phyloP scores from a whole-genome alignment of 2,888 invertebrate genomes.

The Xylocampa areola region DNA sequence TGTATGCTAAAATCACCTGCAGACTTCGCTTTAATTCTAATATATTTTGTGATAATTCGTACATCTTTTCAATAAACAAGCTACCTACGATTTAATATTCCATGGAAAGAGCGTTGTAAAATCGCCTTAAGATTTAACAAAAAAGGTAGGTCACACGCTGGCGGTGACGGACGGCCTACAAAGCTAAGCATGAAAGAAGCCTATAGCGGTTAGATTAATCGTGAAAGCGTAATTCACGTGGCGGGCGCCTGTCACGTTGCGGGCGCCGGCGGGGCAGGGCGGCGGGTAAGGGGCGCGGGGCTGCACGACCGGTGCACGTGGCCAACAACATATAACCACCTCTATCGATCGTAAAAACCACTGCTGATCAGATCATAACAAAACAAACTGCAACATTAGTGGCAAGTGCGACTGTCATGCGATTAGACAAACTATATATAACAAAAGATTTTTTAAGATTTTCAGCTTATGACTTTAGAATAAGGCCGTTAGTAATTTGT shows the following conservation, averaged over 20 bases:
- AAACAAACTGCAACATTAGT: constrained; percentile 35
- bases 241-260: constrained; percentile 63
- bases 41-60: too few species aligned
- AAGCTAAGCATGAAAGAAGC: constrained; percentile 59
- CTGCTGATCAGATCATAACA: constrained; percentile 33
- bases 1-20: too few species aligned
- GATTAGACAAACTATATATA: neutral
- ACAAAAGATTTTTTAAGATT: too few species aligned
- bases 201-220: constrained; percentile 58
- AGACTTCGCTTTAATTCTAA: too few species aligned
- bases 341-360: constrained; percentile 59
- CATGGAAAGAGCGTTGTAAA: constrained; percentile 39
- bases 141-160: constrained; percentile 30
- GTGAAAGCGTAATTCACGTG: constrained; percentile 64
- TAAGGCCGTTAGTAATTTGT: too few species aligned
- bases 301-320: constrained; percentile 70
- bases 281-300: constrained; percentile 33
- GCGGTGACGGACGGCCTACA: constrained; percentile 44
- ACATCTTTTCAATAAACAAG: too few species aligned
- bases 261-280: constrained; percentile 37
- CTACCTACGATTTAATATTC: constrained; percentile 22
- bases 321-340: constrained; percentile 44
- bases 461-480: too few species aligned
- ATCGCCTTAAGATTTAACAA: constrained; percentile 37
- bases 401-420: constrained; percentile 5